A percentile compares a stretch with the other conserved stretches of the same genome.
Evolutionary conservation across 1,140 invertebrate genomes (phyloP).

Genomic region (Drosophila kurseongensis): DNA sequence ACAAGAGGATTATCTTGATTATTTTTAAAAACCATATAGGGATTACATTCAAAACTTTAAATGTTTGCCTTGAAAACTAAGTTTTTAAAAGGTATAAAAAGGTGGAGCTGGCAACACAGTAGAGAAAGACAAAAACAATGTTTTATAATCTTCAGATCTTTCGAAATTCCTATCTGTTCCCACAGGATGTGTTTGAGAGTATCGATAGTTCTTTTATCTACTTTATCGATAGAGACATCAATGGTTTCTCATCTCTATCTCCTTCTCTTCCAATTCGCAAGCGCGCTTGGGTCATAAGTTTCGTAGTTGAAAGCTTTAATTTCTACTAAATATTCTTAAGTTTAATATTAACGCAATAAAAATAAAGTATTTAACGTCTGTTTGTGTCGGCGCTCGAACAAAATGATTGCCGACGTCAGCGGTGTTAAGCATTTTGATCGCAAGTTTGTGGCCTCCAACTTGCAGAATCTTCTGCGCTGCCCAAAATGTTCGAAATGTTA

Average conservation of each 20-base stretch:
- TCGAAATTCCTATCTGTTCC: no score
- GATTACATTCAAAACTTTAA: no score
- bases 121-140: not conserved
- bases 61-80: no score
- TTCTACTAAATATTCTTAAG: not conserved
- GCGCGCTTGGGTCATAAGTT: not conserved
- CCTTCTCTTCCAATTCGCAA: not conserved
- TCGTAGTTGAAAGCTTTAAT: not conserved
- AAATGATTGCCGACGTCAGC: conserved; percentile 40
- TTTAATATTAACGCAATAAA: not conserved
- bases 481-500: conserved; percentile 56
- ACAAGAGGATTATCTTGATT: no score
- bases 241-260: not conserved
- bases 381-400: not conserved
- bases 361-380: not conserved
- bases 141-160: not conserved
- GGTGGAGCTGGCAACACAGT: no score
- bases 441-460: conserved; percentile 64
- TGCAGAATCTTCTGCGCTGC: conserved; percentile 51
- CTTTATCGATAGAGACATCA: not conserved
- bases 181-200: no score
- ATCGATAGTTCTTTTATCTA: not conserved
- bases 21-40: not conserved
- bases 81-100: no score
- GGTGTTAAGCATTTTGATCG: conserved; percentile 59